phyloP scores from a whole-genome alignment of 2,888 invertebrate genomes.

The Ptychoptera contaminata region DNA sequence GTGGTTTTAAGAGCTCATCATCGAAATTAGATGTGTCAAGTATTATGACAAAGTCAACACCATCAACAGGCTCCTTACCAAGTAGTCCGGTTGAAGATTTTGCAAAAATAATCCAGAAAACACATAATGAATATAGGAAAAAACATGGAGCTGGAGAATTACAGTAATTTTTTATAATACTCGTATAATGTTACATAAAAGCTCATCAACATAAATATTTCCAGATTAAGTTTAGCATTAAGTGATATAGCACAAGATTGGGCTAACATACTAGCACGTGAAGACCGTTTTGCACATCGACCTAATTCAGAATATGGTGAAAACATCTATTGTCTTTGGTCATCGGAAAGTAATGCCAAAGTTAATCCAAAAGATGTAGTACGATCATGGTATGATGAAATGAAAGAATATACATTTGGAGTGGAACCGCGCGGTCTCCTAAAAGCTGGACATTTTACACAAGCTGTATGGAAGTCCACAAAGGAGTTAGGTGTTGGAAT shows the following conservation, averaged over 20 bases:
- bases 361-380: conserved; percentile 38
- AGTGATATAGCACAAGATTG: conserved; percentile 50
- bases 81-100: conserved; percentile 16
- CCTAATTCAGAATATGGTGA: conserved; percentile 46
- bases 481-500: conserved; percentile 55
- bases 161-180: not conserved
- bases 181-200: not conserved
- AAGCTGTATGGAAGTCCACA: conserved; percentile 56
- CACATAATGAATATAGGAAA: conserved; percentile 42
- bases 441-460: conserved; percentile 51
- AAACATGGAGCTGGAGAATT: conserved; percentile 36
- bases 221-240: conserved; percentile 44
- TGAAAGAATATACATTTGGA: conserved; percentile 35
- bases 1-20: conserved; percentile 18
- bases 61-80: too few species aligned
- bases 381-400: conserved; percentile 40
- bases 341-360: conserved; percentile 35
- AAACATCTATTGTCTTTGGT: conserved; percentile 40
- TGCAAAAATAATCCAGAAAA: conserved; percentile 32
- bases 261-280: conserved; percentile 50
- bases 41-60: conserved; percentile 22
- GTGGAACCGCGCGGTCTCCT: conserved; percentile 26
- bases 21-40: conserved; percentile 27
- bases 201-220: not conserved
- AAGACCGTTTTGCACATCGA: conserved; percentile 47